Evolutionary conservation across 2,113 vertebrate species (phyloP), one percentile per base, ranked within the genome.

Genomic region (Maccullochella peelii): DNA sequence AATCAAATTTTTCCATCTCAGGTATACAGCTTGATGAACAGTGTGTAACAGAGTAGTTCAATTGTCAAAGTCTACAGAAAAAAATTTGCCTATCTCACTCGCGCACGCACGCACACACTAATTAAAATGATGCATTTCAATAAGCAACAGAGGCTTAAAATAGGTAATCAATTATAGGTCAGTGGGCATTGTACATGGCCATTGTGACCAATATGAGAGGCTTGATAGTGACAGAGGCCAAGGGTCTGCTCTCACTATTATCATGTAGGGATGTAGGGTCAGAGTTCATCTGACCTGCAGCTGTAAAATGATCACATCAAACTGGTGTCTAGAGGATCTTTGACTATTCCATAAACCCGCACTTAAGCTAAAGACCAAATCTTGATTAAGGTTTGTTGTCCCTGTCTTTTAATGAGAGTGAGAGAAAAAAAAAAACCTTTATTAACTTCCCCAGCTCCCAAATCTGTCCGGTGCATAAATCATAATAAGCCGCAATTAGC

Each of bases 261-360:
- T 91, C 76, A 81, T 66, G 59, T 74, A 49, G 59, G 73, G 62
- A 84, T 80, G 55, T 42, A 50, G 88, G 93, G 91, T 94, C 90
- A 90, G 75, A 92, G 91, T 90, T 93, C 85, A 86, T n/a, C 36
- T 90, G 91, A 92, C 93, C 90, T 77, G 77, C 87, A 79, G 70
- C 82, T 89, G 70, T 77, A 92, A 89, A 90, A 92, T 88, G 57
- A 94, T 88, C 84, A 87, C 83, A 92, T 91, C 82, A 90, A 91
- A 94, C 81, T 87, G 63, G 87, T 88, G 84, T 83, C 93, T 78
- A 42, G 93, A 91, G 92, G 79, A 73, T 87, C 72, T 85, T 82
- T 89, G 89, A 86, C 76, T 87, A 55, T 81, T 89, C 63, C 76
- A 91, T 90, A 91, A 91, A 86, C 50, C 85, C 36, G 75, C 81